Evolutionary conservation across 2,113 vertebrate species (phyloP).

Genomic region (Mustelus asterias): DNA sequence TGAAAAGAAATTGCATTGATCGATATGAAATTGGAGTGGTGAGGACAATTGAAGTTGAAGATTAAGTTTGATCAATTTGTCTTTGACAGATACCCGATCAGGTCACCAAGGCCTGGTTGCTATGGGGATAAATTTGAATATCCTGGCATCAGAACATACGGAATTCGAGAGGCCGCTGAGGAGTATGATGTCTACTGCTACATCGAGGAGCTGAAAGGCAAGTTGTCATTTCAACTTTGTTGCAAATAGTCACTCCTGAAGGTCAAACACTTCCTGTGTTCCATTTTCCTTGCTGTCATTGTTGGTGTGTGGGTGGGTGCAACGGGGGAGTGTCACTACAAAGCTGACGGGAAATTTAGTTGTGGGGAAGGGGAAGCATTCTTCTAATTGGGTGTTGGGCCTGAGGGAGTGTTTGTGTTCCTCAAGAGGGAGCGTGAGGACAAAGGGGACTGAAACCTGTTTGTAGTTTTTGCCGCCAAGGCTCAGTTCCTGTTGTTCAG

Average conservation of each 20-base stretch:
- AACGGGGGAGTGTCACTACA: not conserved
- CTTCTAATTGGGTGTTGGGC: not conserved
- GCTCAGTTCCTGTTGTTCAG: not conserved
- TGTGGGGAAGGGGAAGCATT: not conserved
- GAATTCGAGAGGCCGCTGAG: constrained; percentile 66
- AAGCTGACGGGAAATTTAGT: not conserved
- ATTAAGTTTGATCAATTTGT: constrained; percentile 36
- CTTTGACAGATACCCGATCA: constrained; percentile 83
- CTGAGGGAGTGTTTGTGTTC: not conserved
- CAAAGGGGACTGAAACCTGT: not conserved
- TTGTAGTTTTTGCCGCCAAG: not conserved
- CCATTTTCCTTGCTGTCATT: not conserved
- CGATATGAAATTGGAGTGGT: not conserved
- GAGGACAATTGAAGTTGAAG: not conserved
- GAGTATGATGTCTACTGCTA: constrained; percentile 93
- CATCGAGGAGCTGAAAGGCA: constrained; percentile 71
- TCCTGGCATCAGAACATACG: constrained; percentile 90
- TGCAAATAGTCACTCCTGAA: not conserved
- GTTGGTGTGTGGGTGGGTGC: not conserved
- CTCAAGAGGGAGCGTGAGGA: not conserved
- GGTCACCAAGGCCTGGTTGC: constrained; percentile 84
- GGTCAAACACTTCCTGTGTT: not conserved
- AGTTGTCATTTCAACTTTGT: constrained; percentile 39
- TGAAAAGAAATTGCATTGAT: not conserved
- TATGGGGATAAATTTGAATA: constrained; percentile 86